phyloP scores from a whole-genome alignment of 2,797 vertebrate species.

The Lagocephalus sceleratus region DNA sequence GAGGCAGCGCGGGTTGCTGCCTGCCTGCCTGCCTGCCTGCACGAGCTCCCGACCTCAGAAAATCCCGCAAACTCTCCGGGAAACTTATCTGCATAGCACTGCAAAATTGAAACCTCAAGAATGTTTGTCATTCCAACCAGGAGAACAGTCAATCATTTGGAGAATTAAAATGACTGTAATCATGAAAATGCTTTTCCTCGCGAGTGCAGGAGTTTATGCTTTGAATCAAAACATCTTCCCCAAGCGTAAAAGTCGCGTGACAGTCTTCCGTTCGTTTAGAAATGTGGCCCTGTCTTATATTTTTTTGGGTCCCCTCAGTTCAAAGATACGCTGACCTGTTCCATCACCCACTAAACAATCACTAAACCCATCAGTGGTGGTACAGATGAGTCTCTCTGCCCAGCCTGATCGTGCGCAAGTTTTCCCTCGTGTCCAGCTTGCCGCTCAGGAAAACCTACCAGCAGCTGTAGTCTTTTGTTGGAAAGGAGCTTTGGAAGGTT shows the following conservation, averaged over 20 bases:
- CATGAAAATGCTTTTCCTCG: conserved; percentile 6
- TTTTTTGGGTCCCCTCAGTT: too few species aligned
- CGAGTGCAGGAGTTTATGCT: neutral
- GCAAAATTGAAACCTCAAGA: conserved; percentile 47
- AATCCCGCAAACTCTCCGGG: conserved; percentile 28
- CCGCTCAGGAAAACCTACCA: conserved; percentile 31
- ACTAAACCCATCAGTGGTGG: neutral
- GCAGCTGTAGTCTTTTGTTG: conserved; percentile 25
- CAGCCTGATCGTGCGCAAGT: conserved; percentile 3
- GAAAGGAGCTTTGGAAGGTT: conserved; percentile 17
- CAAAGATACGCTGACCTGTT: too few species aligned
- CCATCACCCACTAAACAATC: too few species aligned
- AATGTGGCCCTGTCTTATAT: too few species aligned
- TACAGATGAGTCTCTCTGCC: conserved; percentile 2
- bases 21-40: conserved; percentile 29
- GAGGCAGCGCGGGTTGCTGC: conserved; percentile 24
- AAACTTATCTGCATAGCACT: conserved; percentile 31
- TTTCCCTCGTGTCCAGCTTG: conserved; percentile 30
- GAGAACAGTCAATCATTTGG: conserved; percentile 24
- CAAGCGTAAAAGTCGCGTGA: too few species aligned
- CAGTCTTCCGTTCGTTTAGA: too few species aligned
- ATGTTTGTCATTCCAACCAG: conserved; percentile 22
- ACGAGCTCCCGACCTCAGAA: conserved; percentile 23
- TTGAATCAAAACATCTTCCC: too few species aligned
- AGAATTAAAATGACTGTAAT: conserved; percentile 42